These are phyloP conservation scores for Agrilus biguttatus DNA, from an alignment of 2,888 invertebrate genomes.

Conservation along the genomic window DNA sequence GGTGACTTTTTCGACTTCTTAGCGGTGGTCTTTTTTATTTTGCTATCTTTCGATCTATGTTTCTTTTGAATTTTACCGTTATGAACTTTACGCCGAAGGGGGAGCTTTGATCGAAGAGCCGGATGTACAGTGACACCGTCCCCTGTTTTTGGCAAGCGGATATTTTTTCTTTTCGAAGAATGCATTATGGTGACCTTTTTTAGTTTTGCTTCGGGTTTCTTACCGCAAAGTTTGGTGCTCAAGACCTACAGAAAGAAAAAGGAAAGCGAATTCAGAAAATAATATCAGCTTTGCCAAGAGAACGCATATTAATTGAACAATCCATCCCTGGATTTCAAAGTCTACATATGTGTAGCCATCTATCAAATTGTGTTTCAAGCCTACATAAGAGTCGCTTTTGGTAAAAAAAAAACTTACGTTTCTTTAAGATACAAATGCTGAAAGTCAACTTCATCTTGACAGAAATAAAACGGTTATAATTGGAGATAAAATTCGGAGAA, in stretches of 20 bases:
- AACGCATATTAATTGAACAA: too few species aligned
- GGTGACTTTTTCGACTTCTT: constrained; percentile 24
- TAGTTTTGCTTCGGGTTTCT: constrained; percentile 63
- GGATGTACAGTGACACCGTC: constrained; percentile 71
- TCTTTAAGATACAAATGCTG: not conserved
- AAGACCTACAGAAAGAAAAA: constrained; percentile 43
- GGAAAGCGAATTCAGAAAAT: not conserved
- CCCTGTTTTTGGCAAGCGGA: constrained; percentile 58
- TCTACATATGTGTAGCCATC: too few species aligned
- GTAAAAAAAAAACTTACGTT: not conserved
- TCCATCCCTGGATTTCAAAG: too few species aligned
- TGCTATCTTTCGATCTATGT: constrained; percentile 15
- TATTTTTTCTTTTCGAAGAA: constrained; percentile 79
- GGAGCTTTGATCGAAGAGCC: constrained; percentile 73
- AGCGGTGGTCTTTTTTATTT: constrained; percentile 23
- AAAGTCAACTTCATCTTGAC: not conserved
- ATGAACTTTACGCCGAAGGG: constrained; percentile 69
- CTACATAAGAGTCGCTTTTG: too few species aligned
- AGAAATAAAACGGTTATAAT: not conserved
- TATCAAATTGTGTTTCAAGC: not conserved
- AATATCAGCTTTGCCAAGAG: not conserved
- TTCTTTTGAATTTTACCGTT: constrained; percentile 32
- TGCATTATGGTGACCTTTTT: constrained; percentile 82
- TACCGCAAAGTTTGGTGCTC: constrained; percentile 68
- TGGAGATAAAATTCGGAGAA: not conserved